Conservation (phyloP, 2,797 vertebrate species). For the Pelobates cultripes region DNA sequence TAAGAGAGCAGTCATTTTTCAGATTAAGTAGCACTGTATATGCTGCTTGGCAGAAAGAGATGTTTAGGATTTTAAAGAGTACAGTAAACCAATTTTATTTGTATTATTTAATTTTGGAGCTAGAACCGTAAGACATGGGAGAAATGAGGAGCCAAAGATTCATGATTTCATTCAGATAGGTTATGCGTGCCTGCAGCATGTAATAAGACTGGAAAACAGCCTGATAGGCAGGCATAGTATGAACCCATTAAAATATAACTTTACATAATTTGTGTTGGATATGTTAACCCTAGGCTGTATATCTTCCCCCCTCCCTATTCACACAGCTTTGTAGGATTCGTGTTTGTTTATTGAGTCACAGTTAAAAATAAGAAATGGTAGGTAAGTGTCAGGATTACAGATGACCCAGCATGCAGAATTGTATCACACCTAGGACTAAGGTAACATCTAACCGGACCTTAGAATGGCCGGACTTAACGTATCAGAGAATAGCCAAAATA, state of each 20-base stretch:
- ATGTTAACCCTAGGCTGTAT: no score
- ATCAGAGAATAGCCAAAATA: no score
- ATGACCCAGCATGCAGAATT: no score
- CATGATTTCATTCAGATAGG: background rate
- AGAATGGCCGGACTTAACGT: no score
- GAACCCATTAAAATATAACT: background rate
- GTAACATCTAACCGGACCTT: no score
- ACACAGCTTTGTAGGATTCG: no score
- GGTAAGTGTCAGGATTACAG: no score
- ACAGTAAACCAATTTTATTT: constrained; percentile 37
- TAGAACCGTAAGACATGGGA: background rate
- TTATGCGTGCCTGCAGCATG: background rate
- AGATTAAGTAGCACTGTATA: constrained; percentile 7
- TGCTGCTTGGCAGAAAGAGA: constrained; percentile 18
- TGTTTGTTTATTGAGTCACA: no score
- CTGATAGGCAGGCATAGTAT: background rate
- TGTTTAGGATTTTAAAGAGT: constrained; percentile 26
- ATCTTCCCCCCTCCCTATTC: no score
- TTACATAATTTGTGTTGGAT: background rate
- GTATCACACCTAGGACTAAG: no score
- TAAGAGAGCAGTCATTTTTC: constrained; percentile 24
- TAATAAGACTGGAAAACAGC: background rate
- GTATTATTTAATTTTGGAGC: constrained; percentile 24
- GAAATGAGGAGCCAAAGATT: background rate
- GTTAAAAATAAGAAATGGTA: no score